These are phyloP conservation scores for Romanomermis culicivorax DNA, from an alignment of 2,888 invertebrate species.

Conservation along the genomic window DNA sequence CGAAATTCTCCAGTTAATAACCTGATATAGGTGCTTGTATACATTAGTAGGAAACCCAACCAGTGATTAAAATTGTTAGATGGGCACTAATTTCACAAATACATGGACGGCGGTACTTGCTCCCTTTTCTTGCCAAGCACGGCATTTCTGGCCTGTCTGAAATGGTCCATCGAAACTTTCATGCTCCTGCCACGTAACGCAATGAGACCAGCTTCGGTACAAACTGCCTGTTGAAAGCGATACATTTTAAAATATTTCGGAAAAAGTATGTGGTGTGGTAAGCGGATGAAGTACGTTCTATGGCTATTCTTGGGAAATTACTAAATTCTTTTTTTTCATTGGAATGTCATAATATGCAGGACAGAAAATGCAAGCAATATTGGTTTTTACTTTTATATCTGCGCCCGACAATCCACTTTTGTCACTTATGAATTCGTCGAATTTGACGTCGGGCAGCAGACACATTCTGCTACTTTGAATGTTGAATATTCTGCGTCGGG, in stretches of 20 bases:
- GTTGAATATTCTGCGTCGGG: slow-evolving; percentile 72
- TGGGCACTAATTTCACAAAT: too few species aligned
- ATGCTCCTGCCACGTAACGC: slow-evolving; percentile 88
- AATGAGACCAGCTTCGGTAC: slow-evolving; percentile 96
- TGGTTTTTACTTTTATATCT: slow-evolving; percentile 37
- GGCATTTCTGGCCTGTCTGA: slow-evolving; percentile 96
- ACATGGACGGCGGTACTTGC: too few species aligned
- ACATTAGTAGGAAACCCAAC: too few species aligned
- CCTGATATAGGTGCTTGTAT: too few species aligned
- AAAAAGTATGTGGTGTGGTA: too few species aligned
- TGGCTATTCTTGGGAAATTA: too few species aligned
- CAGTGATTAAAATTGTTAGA: too few species aligned
- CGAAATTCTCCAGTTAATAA: too few species aligned
- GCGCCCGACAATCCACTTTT: slow-evolving; percentile 93
- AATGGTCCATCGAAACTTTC: slow-evolving; percentile 99
- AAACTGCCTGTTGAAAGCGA: slow-evolving; percentile 72
- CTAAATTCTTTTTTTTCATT: neutral
- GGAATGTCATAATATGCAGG: slow-evolving; percentile 20
- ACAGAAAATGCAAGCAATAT: too few species aligned
- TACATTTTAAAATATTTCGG: too few species aligned
- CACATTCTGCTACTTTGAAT: slow-evolving; percentile 99
- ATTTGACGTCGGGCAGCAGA: slow-evolving; percentile 77
- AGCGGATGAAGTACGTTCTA: too few species aligned
- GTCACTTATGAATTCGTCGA: slow-evolving; percentile 90
- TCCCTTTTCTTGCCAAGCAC: slow-evolving; percentile 96